phyloP scores from a whole-genome alignment of 1,140 invertebrate genomes.

The Tigriopus japonicus region DNA sequence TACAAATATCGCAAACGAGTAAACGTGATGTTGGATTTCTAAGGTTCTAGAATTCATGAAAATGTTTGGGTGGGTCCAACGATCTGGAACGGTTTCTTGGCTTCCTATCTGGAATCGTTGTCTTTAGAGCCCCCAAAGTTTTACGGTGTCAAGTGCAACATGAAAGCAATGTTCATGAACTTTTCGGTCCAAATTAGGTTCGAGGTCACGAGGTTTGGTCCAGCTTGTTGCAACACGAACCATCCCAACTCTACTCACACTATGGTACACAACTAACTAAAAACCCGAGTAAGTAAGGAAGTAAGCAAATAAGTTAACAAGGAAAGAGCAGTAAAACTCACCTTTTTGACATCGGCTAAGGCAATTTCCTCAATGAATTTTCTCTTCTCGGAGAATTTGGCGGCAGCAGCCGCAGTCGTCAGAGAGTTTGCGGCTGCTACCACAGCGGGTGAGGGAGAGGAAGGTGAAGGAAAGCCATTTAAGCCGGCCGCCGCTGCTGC shows the following conservation, averaged over 20 bases:
- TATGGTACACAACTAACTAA: not conserved
- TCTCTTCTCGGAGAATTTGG: conserved; percentile 8
- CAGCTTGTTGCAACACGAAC: not conserved
- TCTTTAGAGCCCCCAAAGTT: no score
- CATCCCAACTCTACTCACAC: not conserved
- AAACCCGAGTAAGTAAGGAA: not conserved
- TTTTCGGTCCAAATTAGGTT: not conserved
- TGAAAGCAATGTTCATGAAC: not conserved
- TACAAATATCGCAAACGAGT: no score
- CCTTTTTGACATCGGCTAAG: conserved; percentile 12
- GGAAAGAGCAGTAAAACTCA: not conserved
- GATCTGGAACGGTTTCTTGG: no score
- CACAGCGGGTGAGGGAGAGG: no score
- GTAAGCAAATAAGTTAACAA: not conserved
- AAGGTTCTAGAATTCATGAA: no score
- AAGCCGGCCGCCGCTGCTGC: not conserved
- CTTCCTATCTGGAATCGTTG: no score
- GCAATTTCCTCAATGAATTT: conserved; percentile 13
- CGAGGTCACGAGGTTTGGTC: no score
- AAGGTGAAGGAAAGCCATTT: not conserved
- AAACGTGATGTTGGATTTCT: no score
- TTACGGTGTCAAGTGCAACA: no score
- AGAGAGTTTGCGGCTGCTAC: no score
- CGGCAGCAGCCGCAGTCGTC: not conserved
- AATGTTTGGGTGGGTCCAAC: no score